Evolutionary conservation across 35 echinoderm and acorn worm genomes (phyloP), one percentile per base, ranked within the genome.

Genomic region (Amphiura filiformis): DNA sequence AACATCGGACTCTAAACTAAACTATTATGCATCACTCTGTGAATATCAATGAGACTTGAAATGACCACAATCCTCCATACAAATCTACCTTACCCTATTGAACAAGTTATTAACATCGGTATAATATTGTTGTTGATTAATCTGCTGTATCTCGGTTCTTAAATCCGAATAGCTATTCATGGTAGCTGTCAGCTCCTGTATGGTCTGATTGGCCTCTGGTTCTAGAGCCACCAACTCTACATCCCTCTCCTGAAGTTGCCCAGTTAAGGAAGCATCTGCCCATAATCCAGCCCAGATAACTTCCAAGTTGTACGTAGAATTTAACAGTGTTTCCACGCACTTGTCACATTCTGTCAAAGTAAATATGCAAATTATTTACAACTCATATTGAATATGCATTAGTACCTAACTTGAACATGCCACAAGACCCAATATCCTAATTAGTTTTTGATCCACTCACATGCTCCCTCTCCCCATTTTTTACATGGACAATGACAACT

Each of bases 281-380:
- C 80, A 87, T 30, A 88, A 78, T 32, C 84, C 37, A 39, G 34
- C 80, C 86, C 86, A 86, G 31, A 93, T 56, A 20, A 17, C n/a
- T 33, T 84, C 35, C 80, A 93, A 78, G 75, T 57, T 84, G n/a
- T 76, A 39, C 38, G 88, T 88, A 20, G 95, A 91, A 26, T 88
- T 83, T 26, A 88, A 77, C 18, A 97, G 86, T 31, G 89, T 97
- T 17, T 97, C 89, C 31, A 93, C 92, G 84, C 95, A 97, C 41
- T 90, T 89, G 35, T 97, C 92, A 84, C 95, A 97, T 82, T 92
- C 95, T 94, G 79, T 28, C 18, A 26, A 32, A 28, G 23, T 18
- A 11, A 35, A 64, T 14, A 56, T 57, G 31, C 39, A 64, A 34
- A 34, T n/a, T 41, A 39, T 11, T 82, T 15, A 80, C 9, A 81